Conservation (phyloP, 2,113 vertebrate genomes). For the Melozone crissalis region DNA sequence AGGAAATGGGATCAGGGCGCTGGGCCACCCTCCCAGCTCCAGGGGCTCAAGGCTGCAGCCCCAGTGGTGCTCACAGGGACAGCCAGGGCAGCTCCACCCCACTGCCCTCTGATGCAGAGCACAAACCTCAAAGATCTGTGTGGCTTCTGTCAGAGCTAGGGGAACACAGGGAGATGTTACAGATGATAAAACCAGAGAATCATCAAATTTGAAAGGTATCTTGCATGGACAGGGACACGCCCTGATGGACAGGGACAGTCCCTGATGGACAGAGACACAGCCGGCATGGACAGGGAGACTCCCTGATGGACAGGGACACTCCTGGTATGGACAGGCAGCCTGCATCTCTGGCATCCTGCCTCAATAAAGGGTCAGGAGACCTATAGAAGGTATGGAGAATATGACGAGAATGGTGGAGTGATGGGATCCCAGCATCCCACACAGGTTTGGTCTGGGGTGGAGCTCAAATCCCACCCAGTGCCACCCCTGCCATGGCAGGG, state of each 20-base stretch:
- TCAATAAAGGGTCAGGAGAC: not conserved
- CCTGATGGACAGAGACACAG: no score
- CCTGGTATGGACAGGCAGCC: no score
- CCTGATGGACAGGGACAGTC: no score
- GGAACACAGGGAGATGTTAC: rapidly evolving
- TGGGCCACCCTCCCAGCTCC: not conserved
- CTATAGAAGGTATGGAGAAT: not conserved
- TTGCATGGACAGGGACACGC: no score
- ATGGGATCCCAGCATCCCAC: not conserved
- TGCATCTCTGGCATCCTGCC: not conserved
- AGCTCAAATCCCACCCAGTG: rapidly evolving
- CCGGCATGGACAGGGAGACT: no score
- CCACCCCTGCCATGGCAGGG: not conserved
- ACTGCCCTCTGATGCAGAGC: not conserved
- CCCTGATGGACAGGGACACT: no score
- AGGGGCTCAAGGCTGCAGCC: not conserved
- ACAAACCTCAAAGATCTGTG: not conserved
- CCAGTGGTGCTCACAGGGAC: not conserved
- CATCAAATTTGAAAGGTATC: rapidly evolving
- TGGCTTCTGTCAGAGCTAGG: not conserved
- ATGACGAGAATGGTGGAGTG: not conserved
- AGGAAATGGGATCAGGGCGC: not conserved
- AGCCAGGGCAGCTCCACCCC: not conserved
- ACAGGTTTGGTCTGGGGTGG: not conserved
- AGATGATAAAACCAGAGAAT: not conserved